Base-by-base conservation (phyloP, 1,140 invertebrate species). In the Carposina sasakii region DNA sequence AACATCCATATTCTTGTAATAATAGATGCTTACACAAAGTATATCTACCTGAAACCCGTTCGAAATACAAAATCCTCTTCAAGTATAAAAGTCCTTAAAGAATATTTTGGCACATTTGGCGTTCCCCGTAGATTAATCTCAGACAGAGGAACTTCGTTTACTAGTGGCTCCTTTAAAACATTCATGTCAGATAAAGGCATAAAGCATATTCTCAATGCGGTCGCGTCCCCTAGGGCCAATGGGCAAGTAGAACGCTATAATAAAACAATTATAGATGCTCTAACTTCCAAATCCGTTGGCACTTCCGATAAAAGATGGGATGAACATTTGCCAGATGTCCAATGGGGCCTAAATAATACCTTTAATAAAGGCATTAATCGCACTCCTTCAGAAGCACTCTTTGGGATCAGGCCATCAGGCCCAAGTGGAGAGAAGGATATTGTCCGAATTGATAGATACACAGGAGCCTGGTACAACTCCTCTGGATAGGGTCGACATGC, bases 281-380 rank as follows among this genome's bases (percentile, higher is more conserved):
- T 47, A n/a, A 36, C 45, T 16, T 16, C 45, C 2, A 36, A 30
- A 16, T 17, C 5, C 12, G 12, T 23, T 24, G 33, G 23, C 16
- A 5, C 22, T 12, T 6, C 20, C 12, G 43, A 46, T 5, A 46
- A 31, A 3, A 26, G 33, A n/a, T 46, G 43, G 28, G 43, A 46
- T 21, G 28, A 23, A 2, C 23, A 47, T 20, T 13, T 47, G 21
- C 31, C 31, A 12, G 28, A 47, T 10, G 17, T 47, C 22, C 45
- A 47, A 16, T 47, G 45, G 45, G 28, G 45, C 12, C 3, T 47
- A 5, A 47, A 47, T 12, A 47, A 47, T 37, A 47, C 45, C 22
- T 36, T 47, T 16, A 47, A 47, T 26, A 47, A 47, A 47, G 45
- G 45, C 21, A 47, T 47, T 19, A 31, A 31, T 13, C 19, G 22